phyloP scores from a whole-genome alignment of 1,140 invertebrate genomes.

The Drosophila pachea region DNA sequence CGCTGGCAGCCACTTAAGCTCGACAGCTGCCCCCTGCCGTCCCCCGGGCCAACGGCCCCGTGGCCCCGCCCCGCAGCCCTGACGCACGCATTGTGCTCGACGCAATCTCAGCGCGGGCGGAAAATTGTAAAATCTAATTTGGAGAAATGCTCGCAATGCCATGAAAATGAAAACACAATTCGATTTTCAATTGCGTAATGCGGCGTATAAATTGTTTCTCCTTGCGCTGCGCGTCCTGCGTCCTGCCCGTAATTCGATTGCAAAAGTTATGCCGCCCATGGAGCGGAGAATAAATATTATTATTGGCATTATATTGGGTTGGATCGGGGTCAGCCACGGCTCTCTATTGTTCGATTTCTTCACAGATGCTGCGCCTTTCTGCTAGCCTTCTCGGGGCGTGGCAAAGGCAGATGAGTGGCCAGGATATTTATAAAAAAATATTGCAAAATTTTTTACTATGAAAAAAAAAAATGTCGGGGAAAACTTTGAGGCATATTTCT shows the following conservation, averaged over 20 bases:
- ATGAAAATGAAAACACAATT: slow-evolving; percentile 59
- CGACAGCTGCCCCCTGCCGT: too few species aligned
- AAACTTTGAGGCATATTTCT: too few species aligned
- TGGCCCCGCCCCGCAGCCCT: background rate
- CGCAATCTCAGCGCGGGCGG: slow-evolving; percentile 37
- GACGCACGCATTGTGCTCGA: slow-evolving; percentile 60
- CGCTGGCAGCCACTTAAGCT: slow-evolving; percentile 62
- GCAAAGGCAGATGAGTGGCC: too few species aligned
- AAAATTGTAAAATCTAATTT: slow-evolving; percentile 74
- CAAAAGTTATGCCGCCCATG: slow-evolving; percentile 42
- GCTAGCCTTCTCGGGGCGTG: too few species aligned
- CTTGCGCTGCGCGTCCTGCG: slow-evolving; percentile 10
- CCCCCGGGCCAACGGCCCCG: background rate
- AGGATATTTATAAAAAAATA: too few species aligned
- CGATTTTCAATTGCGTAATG: slow-evolving; percentile 74
- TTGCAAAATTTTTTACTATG: too few species aligned
- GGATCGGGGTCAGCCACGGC: background rate
- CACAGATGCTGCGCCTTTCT: background rate
- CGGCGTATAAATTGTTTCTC: slow-evolving; percentile 65
- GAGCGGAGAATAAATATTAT: slow-evolving; percentile 18
- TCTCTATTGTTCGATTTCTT: too few species aligned
- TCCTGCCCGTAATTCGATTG: slow-evolving; percentile 57
- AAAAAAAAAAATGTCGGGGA: too few species aligned
- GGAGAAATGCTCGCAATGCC: slow-evolving; percentile 32
- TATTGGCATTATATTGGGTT: slow-evolving; percentile 4